These are phyloP conservation scores for Kryptolebias ocellatus DNA, from an alignment of 2,797 vertebrate species.

Conservation along the genomic window DNA sequence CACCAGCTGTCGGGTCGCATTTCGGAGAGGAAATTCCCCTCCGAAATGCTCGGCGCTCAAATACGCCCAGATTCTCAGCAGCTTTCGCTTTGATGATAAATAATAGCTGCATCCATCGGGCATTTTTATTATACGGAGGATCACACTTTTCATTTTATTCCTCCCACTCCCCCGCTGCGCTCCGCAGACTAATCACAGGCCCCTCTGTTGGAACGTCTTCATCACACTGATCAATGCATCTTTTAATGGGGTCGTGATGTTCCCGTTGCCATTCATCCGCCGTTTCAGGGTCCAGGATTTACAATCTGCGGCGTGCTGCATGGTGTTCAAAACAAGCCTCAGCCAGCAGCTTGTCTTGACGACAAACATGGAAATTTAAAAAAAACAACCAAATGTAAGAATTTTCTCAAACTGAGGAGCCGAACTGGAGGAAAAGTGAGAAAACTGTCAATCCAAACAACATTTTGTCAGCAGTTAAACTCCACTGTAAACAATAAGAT, in stretches of 20 bases:
- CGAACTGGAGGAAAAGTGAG: no score
- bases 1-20: slow-evolving; percentile 20
- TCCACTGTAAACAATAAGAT: no score
- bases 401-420: no score
- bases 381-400: no score
- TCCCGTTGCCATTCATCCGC: slow-evolving; percentile 1
- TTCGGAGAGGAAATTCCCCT: slow-evolving; percentile 4
- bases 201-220: slow-evolving; percentile 22
- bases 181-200: not conserved
- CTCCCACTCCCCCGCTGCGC: not conserved
- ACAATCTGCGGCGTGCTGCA: no score
- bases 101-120: not conserved
- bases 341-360: not conserved
- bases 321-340: no score
- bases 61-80: slow-evolving; percentile 20
- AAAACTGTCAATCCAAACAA: no score
- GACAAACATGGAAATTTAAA: no score
- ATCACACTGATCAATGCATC: slow-evolving; percentile 26
- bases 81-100: slow-evolving; percentile 14
- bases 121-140: no score
- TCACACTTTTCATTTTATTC: no score
- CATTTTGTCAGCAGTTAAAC: no score
- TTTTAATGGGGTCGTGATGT: slow-evolving; percentile 8
- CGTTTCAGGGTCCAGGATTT: no score
- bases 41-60: not conserved